These are phyloP conservation scores for Chauna torquata DNA, from an alignment of 2,113 vertebrate genomes.

Conservation along the genomic window DNA sequence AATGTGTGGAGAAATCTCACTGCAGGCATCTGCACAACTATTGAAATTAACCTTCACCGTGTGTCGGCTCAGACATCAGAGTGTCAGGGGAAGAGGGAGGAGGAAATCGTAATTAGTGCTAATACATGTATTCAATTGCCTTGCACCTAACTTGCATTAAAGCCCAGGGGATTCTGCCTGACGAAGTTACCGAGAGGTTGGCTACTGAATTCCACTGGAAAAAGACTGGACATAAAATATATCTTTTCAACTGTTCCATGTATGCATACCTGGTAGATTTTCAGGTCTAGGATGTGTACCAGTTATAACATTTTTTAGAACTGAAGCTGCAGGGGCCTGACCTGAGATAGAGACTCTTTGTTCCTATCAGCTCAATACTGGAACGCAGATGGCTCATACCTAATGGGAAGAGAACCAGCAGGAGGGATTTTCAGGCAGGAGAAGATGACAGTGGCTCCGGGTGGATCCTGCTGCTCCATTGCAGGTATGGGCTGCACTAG, in stretches of 20 bases:
- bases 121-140: background rate
- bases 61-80: accelerated
- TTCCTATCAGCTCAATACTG: background rate
- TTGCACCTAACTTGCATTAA: background rate
- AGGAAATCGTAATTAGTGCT: background rate
- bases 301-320: background rate
- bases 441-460: background rate
- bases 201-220: background rate
- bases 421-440: background rate
- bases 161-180: background rate
- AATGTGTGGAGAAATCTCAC: background rate
- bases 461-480: background rate
- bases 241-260: background rate
- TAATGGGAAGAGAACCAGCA: background rate
- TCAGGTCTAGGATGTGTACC: background rate
- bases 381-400: background rate
- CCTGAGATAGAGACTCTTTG: background rate
- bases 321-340: background rate
- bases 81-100: background rate
- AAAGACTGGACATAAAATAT: accelerated
- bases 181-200: background rate
- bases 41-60: background rate
- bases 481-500: background rate
- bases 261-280: background rate
- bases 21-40: background rate